Conservation (phyloP, 2,113 vertebrate genomes). For the Hippoglossus stenolepis region DNA sequence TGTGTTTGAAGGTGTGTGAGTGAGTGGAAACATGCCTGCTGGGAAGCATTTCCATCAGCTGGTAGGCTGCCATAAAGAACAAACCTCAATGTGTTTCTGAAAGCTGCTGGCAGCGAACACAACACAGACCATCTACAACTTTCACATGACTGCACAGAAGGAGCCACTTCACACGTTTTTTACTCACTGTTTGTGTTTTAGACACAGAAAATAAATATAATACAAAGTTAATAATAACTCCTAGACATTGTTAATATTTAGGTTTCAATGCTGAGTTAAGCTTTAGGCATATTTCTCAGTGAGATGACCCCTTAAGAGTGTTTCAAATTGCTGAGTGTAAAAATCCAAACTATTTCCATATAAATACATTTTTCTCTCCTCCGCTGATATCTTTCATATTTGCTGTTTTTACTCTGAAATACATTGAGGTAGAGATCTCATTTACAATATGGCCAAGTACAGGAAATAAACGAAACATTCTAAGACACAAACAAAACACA, state of each 20-base stretch:
- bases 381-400: background rate
- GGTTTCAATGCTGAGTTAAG: too few relatives aligned
- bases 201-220: too few relatives aligned
- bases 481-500: background rate
- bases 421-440: too few relatives aligned
- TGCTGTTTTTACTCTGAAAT: background rate
- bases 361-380: background rate
- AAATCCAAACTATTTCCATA: background rate
- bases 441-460: too few relatives aligned
- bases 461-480: background rate
- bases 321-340: too few relatives aligned
- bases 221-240: too few relatives aligned
- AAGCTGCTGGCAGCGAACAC: conserved; percentile 26
- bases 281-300: background rate
- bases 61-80: conserved; percentile 41
- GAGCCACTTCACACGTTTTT: background rate
- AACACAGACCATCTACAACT: conserved; percentile 7
- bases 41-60: conserved; percentile 25
- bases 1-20: background rate
- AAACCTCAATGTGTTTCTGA: conserved; percentile 16
- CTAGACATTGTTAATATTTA: too few relatives aligned
- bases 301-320: too few relatives aligned
- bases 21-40: background rate
- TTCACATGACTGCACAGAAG: conserved; percentile 18
- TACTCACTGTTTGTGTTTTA: too few relatives aligned